Conservation (phyloP, 2,113 vertebrate species). For the Nycticorax nycticorax region DNA sequence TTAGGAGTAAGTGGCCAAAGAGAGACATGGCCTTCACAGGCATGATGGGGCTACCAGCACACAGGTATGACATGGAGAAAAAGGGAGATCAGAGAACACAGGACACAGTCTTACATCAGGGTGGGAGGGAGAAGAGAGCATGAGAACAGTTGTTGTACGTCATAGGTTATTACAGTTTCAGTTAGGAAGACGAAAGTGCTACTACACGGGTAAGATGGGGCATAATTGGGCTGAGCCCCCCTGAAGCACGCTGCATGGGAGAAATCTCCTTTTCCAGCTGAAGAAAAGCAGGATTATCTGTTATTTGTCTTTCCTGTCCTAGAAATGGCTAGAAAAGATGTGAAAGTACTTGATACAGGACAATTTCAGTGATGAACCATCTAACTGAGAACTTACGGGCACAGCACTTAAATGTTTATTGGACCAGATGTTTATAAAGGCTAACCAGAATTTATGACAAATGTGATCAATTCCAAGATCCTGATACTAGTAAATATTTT, state of each 20-base stretch:
- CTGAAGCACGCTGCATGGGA: not conserved
- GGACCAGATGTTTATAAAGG: not conserved
- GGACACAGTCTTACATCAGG: not conserved
- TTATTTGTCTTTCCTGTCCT: not conserved
- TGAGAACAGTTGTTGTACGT: not conserved
- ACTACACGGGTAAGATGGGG: not conserved
- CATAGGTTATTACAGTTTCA: not conserved
- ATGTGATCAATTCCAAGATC: not conserved
- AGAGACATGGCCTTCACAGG: not conserved
- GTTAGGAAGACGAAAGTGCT: not conserved
- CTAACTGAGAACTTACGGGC: not conserved
- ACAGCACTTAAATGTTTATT: not conserved
- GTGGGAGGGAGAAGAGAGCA: not conserved
- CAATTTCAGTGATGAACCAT: not conserved
- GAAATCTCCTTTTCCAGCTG: not conserved
- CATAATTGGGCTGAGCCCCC: fast-evolving
- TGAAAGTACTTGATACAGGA: not conserved
- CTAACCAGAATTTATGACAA: not conserved
- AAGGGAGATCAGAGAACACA: not conserved
- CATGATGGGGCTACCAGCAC: not conserved
- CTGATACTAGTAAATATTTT: not conserved
- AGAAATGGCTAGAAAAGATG: not conserved
- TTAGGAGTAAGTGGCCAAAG: not conserved
- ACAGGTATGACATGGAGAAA: not conserved
- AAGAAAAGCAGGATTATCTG: not conserved